Percentiles rank a stretch among this genome's conserved stretches.
Evolutionary conservation across 1,140 invertebrate species (phyloP).

Genomic region (Ips nitidus): DNA sequence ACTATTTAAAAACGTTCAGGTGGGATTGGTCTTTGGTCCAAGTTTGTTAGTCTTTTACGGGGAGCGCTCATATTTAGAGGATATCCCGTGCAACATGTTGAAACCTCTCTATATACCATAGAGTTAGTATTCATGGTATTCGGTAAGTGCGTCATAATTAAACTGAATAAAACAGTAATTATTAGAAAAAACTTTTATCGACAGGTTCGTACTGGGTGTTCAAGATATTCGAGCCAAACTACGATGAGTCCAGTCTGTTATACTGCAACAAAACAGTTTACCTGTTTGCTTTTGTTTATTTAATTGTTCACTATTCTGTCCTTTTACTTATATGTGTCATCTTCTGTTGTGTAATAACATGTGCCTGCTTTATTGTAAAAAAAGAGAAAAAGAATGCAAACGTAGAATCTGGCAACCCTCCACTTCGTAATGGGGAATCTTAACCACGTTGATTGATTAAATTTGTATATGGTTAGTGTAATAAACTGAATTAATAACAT

Average conservation of each 20-base stretch:
- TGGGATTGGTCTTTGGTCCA: slow-evolving; percentile 39
- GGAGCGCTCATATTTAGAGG: not conserved
- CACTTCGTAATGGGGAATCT: too few relatives aligned
- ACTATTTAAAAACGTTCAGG: slow-evolving; percentile 25
- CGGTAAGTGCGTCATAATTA: slow-evolving; percentile 29
- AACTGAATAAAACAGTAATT: too few relatives aligned
- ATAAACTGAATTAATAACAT: too few relatives aligned
- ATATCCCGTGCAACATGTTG: slow-evolving; percentile 29
- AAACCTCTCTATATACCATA: slow-evolving; percentile 38
- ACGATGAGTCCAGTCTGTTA: not conserved
- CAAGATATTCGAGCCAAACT: not conserved
- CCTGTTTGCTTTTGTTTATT: not conserved
- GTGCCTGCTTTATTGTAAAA: slow-evolving; percentile 28
- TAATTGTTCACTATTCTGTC: too few relatives aligned
- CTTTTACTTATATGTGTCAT: slow-evolving; percentile 34
- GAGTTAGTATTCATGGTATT: slow-evolving; percentile 41
- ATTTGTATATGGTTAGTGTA: too few relatives aligned
- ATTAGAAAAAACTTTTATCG: not conserved
- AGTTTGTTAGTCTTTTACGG: slow-evolving; percentile 34
- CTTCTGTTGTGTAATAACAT: slow-evolving; percentile 19
- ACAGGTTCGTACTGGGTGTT: too few relatives aligned
- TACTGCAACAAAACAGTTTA: slow-evolving; percentile 2
- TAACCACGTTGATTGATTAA: too few relatives aligned
- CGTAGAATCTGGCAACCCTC: too few relatives aligned
- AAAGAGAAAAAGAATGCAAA: too few relatives aligned